These are phyloP conservation scores for Oscheius sp. DNA, from an alignment of 2,888 invertebrate species.

Conservation along the genomic window DNA sequence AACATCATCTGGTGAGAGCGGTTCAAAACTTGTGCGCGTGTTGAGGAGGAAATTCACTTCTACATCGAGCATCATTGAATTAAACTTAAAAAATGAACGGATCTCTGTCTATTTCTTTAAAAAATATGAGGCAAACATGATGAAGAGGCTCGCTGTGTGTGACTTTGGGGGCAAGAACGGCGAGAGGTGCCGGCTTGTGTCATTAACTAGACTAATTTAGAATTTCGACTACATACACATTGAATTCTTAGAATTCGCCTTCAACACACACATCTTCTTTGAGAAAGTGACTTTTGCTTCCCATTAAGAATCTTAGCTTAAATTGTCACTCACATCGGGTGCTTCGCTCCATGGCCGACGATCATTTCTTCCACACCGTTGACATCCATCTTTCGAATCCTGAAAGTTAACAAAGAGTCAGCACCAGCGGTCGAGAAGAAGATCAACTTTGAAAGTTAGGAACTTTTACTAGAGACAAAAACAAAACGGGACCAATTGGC, in stretches of 20 bases:
- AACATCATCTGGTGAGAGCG: too few relatives aligned
- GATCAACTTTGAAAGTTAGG: conserved; percentile 6
- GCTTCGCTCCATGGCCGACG: conserved; percentile 27
- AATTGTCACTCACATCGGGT: conserved; percentile 12
- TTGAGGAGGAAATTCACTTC: conserved; percentile 12
- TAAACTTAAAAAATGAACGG: conserved; percentile 4
- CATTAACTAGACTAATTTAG: neutral
- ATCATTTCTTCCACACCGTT: conserved; percentile 22
- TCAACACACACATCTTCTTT: too few relatives aligned
- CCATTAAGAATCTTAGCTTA: too few relatives aligned
- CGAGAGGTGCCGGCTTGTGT: neutral
- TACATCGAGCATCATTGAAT: conserved; percentile 25
- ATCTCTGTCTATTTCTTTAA: neutral
- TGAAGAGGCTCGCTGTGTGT: too few relatives aligned
- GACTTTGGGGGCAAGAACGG: neutral
- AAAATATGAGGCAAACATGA: neutral
- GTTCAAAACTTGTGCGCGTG: neutral
- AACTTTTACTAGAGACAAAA: conserved; percentile 8
- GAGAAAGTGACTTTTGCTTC: too few relatives aligned
- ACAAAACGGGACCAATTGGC: conserved; percentile 7
- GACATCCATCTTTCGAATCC: conserved; percentile 24
- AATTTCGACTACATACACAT: neutral
- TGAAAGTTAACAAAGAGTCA: neutral
- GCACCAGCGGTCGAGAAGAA: neutral
- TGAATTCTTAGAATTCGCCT: too few relatives aligned